Conservation (phyloP, 2,888 invertebrate genomes). For the Orthonychiurus folsomi region DNA sequence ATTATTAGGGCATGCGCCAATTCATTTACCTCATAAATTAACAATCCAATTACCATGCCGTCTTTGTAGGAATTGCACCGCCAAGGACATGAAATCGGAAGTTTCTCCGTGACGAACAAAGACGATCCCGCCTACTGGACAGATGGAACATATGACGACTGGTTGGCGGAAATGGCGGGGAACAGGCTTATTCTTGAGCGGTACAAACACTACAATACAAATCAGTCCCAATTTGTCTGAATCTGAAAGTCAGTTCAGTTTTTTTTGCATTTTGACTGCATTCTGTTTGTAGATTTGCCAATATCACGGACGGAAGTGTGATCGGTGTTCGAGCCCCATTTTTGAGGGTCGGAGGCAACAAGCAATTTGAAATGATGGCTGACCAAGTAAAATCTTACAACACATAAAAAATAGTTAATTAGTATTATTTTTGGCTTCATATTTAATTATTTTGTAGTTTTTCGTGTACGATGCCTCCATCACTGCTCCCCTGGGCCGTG, state of each 20-base stretch:
- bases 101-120: conserved; percentile 85
- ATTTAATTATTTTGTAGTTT: conserved; percentile 17
- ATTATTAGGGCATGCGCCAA: too few relatives aligned
- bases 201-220: conserved; percentile 11
- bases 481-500: conserved; percentile 79
- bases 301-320: conserved; percentile 83
- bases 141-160: conserved; percentile 76
- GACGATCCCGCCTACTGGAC: conserved; percentile 83
- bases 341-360: conserved; percentile 83
- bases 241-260: neutral
- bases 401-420: neutral
- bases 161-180: conserved; percentile 92
- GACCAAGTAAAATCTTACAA: conserved; percentile 54
- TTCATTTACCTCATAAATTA: too few relatives aligned
- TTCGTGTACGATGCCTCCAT: conserved; percentile 94
- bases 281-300: conserved; percentile 63
- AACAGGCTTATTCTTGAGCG: conserved; percentile 71
- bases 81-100: conserved; percentile 68
- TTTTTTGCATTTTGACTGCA: too few relatives aligned
- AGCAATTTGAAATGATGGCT: conserved; percentile 95
- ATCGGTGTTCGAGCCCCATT: conserved; percentile 83
- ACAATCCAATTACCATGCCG: too few relatives aligned
- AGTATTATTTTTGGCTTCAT: neutral
- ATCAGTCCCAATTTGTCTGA: neutral
- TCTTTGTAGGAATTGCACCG: conserved; percentile 47